Base-by-base conservation (phyloP, 2,113 vertebrate species). In the Cheirogaleus medius region DNA sequence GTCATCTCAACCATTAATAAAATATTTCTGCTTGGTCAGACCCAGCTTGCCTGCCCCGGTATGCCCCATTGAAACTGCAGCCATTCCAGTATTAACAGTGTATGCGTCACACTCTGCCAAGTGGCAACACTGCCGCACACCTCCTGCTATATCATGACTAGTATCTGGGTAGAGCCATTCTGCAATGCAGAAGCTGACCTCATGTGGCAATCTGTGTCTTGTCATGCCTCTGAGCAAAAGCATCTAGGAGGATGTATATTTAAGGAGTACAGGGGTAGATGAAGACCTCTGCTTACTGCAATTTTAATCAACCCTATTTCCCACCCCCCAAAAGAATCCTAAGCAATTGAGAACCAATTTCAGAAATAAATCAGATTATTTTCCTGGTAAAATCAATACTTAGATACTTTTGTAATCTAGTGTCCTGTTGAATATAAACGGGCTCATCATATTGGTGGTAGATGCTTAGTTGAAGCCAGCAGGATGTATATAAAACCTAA, bases 361-460 rank as follows among this genome's bases (percentile, higher is more conserved):
- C 54, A 94, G 74, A 88, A 92, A 88, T 85, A 94, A 97, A 86
- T 95, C 73, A 95, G 42, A 97, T 64, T 25, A 69, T 94, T 91
- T 96, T 97, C 52, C 68, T 74, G 63, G 77, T 87, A 91, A 95
- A 97, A 95, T 97, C 95, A 94, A 96, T 97, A 90, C 86, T 78
- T 58, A 89, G 23, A 87, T 58, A 87, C 49, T 94, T 96, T 96
- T 94, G 93, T 83, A 93, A 80, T 29, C 68, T 60, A 44, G 54
- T 20, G 39, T 91, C 82, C 66, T 91, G 7, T 71, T 95, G 96
- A 98, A 96, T 95, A 89, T 91, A 97, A 97, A 93, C 93, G 71
- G 96, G 39, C 69, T 95, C 73, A 97, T 97, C 96, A 93, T 63
- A 49, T 29, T 71, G 2, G 15, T 86, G 14, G 88, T 94, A 87